Base-by-base conservation (phyloP, 2,113 vertebrate genomes). In the Phalacrocorax aristotelis region DNA sequence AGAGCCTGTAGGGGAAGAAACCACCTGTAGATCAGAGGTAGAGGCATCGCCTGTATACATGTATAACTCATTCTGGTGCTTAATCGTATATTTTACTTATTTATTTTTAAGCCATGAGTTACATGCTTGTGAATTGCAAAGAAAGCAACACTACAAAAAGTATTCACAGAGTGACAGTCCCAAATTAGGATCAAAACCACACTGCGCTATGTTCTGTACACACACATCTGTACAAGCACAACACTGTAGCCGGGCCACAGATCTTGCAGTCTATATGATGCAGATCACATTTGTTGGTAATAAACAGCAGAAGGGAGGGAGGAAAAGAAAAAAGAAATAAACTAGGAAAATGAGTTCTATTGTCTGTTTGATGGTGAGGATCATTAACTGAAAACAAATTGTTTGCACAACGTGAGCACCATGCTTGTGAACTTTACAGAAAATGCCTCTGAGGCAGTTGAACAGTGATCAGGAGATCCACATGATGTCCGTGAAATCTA, bases 381-480 rank as follows among this genome's bases (percentile, higher is more conserved):
- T 51, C 82, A 79, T 88, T 94, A 87, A 64, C 66, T 86, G 82
- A 95, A 95, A 97, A 83, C 61, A 77, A 89, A 94, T 71, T 88
- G 30, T 92, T 97, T 95, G 61, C 83, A 70, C 81, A 90, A 38
- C 11, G 0, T 87, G 38, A 64, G 21, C 57, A 40, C 9, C 3
- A 6, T 42, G n/a, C 2, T 60, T 74, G 51, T 88, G 71, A 83
- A 84, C 82, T 91, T 90, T 85, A 70, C 55, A 46, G 54, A 86
- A 61, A 57, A 89, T 61, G 40, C 62, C 18, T 83, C 27, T 8
- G 13, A 72, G 89, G 52, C 74, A 68, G 15, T 3, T 60, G 70
- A 97, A 93, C 52, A 87, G 65, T 13, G 52, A 32, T 60, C 44
- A 55, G n/a, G 22, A 82, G 40, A 55, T 30, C 11, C 9, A 54